Base-by-base conservation (phyloP, 2,888 invertebrate species). In the Onchidella celtica region DNA sequence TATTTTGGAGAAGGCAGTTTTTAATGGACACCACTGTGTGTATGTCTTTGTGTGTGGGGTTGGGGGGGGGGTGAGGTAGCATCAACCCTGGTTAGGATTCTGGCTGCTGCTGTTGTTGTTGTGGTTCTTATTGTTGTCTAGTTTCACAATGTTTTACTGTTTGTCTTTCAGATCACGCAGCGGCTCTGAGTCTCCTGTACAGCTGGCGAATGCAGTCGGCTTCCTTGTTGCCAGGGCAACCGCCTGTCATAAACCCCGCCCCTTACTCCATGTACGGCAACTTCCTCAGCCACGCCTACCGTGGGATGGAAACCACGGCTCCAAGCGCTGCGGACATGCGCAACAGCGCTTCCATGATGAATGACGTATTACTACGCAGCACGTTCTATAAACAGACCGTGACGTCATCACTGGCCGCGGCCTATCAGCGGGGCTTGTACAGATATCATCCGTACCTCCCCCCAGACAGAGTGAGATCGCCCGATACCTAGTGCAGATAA, bases 381-480 rank as follows among this genome's bases (percentile, higher is more conserved):
- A 75, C 81, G 1, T 74, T 81, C 59, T 81, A 81, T 38, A 81
- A 81, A 57, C 81, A 81, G 61, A 68, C 81, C 17, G 69, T 81
- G 69, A 75, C 81, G 38, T 74, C 81, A 38, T 68, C 81, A 21
- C n/a, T 75, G 6, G 81, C 81, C 14, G 81, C 81, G 21, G 81
- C 81, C 6, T 77, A 76, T 40, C 84, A 82, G 29, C 69, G 77
- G 3, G 86, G 89, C n/a, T 76, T 89, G 40, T 90, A 89, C 72
- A 80, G 90, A 78, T 90, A 90, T 75, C 90, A 90, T 77, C 90
- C 90, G 6, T 90, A 89, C 82, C 81, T 89, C 27, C 86, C 87
- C 14, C 86, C 88, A n/a, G 81, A 81, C 29, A 55, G 81, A 59
- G 81, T 81, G 14, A 40, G 74, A 55, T 81, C 81, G 32, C 81